A percentile compares a stretch with the other conserved stretches of the same genome.
Evolutionary conservation across 2,113 vertebrate genomes (phyloP).

Genomic region (Chloropsis cyanopogon): DNA sequence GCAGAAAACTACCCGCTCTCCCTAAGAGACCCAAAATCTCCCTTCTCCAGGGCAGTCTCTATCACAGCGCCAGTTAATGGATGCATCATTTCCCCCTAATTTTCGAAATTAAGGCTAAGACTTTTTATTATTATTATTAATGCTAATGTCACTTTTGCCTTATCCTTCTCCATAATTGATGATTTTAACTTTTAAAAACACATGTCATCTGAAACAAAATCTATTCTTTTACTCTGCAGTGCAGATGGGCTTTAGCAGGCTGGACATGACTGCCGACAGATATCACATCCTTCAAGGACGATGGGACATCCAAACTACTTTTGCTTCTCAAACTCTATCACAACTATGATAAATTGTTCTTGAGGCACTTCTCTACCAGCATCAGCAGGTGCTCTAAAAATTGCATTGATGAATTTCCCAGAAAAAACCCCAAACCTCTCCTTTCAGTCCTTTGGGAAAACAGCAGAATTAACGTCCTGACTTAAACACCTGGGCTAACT

Average conservation of each 20-base stretch:
- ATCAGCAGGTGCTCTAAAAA: not conserved
- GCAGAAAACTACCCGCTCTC: not conserved
- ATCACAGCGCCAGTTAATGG: not conserved
- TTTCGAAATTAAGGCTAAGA: not conserved
- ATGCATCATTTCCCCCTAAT: not conserved
- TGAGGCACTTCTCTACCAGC: not conserved
- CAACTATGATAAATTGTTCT: not conserved
- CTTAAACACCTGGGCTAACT: not conserved
- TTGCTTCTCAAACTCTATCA: not conserved
- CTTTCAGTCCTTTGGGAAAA: not conserved
- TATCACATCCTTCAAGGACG: not conserved
- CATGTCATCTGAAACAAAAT: not conserved
- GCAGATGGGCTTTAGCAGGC: not conserved
- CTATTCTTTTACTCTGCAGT: not conserved
- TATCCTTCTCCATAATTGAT: not conserved
- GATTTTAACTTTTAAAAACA: not conserved
- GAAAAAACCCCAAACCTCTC: not conserved
- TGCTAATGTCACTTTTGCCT: not conserved
- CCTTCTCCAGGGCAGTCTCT: not conserved
- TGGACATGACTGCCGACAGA: not conserved
- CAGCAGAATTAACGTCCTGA: not conserved
- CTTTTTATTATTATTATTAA: not conserved
- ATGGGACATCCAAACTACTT: not conserved
- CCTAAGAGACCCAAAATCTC: not conserved
- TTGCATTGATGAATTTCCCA: not conserved